Evolutionary conservation across 30 jellyfish, hydroid and myxozoan genomes (phyloP).

Genomic region (Nemopilema nomurai): DNA sequence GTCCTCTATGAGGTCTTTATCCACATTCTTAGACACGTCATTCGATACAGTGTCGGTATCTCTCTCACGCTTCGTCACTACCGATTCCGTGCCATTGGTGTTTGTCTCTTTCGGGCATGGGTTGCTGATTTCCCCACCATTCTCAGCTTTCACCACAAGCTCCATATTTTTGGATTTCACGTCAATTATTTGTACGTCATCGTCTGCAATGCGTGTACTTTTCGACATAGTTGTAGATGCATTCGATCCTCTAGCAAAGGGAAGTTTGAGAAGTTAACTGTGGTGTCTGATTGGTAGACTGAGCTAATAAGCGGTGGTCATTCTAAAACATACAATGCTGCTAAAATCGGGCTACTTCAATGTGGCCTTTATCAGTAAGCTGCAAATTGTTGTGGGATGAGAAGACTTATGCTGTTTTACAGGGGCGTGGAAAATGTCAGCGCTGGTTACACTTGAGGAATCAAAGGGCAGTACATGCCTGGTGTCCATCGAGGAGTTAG

Average conservation of each 20-base stretch:
- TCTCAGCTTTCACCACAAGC: not conserved
- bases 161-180: slow-evolving; percentile 15
- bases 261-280: not conserved
- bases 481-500: not conserved
- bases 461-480: not conserved
- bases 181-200: slow-evolving; percentile 29
- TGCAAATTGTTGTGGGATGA: too few relatives aligned
- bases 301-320: too few relatives aligned
- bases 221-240: not conserved
- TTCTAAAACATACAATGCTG: too few relatives aligned
- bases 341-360: too few relatives aligned
- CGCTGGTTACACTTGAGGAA: too few relatives aligned
- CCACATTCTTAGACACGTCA: slow-evolving; percentile 9
- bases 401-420: too few relatives aligned
- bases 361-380: too few relatives aligned
- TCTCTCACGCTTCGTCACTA: not conserved
- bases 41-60: not conserved
- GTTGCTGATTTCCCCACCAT: not conserved
- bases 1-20: slow-evolving; percentile 49
- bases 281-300: too few relatives aligned
- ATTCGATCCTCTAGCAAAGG: not conserved
- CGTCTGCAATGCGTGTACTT: not conserved
- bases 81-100: not conserved
- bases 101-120: not conserved
- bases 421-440: too few relatives aligned